Conservation (phyloP, 2,797 vertebrate genomes). For the Pampus argenteus region DNA sequence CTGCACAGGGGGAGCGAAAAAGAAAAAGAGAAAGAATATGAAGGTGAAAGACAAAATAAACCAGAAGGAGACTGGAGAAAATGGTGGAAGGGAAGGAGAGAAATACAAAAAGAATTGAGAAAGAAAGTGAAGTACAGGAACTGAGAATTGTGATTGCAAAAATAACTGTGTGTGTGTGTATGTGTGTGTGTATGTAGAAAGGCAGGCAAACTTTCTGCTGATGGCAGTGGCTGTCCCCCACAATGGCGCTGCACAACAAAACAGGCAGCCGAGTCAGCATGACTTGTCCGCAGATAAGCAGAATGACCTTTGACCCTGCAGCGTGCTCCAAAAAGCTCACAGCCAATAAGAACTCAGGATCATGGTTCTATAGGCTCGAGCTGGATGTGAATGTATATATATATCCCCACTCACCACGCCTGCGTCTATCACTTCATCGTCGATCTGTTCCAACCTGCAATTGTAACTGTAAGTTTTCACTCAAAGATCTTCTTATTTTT, state of each 20-base stretch:
- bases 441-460: constrained; percentile 68
- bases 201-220: constrained; percentile 79
- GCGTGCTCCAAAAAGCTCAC: constrained; percentile 55
- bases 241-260: constrained; percentile 86
- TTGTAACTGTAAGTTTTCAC: constrained; percentile 77
- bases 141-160: not conserved
- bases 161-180: constrained; percentile 7
- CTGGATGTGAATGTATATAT: constrained; percentile 83
- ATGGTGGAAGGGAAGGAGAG: not conserved
- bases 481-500: constrained; percentile 43
- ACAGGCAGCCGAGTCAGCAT: constrained; percentile 89
- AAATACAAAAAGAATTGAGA: not conserved
- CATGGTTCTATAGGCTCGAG: constrained; percentile 37
- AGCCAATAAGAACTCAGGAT: constrained; percentile 77
- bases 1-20: constrained; percentile 40
- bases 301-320: constrained; percentile 68
- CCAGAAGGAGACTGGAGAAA: constrained; percentile 12
- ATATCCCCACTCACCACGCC: constrained; percentile 72
- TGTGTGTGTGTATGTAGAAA: constrained; percentile 12
- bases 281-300: constrained; percentile 69
- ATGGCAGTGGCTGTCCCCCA: constrained; percentile 80
- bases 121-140: not conserved
- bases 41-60: constrained; percentile 24
- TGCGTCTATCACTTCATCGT: constrained; percentile 69
- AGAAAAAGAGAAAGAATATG: constrained; percentile 32